Conservation (phyloP, 2,797 vertebrate genomes). For the Eulemur mongoz region DNA sequence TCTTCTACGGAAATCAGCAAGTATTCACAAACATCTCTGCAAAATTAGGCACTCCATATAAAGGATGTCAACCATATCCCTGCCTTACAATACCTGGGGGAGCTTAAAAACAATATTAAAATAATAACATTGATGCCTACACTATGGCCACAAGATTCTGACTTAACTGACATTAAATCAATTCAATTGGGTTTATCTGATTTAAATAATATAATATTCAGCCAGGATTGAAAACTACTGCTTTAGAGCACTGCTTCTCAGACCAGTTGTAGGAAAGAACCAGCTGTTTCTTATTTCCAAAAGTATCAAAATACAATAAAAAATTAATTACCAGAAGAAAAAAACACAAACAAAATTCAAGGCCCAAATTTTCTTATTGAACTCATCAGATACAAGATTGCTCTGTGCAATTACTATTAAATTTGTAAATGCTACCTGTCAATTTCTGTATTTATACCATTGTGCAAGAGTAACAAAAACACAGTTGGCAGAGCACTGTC, state of each 20-base stretch:
- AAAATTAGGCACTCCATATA: background rate
- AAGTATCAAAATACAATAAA: background rate
- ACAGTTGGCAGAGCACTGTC: background rate
- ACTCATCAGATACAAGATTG: background rate
- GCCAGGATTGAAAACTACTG: background rate
- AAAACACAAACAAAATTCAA: background rate
- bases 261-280: background rate
- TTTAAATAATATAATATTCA: background rate
- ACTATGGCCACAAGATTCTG: background rate
- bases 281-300: background rate
- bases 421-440: slow-evolving; percentile 3
- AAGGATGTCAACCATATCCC: background rate
- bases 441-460: background rate
- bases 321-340: background rate
- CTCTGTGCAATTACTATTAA: background rate
- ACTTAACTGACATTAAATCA: background rate
- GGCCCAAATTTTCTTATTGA: background rate
- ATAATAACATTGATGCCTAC: background rate
- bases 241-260: background rate
- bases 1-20: background rate
- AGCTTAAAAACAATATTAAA: background rate
- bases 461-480: background rate
- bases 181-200: background rate
- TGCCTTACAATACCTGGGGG: background rate
- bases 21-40: background rate